Evolutionary conservation across 2,113 vertebrate species (phyloP), one percentile per base, ranked within the genome.

Genomic region (Neodon shergylaensis): DNA sequence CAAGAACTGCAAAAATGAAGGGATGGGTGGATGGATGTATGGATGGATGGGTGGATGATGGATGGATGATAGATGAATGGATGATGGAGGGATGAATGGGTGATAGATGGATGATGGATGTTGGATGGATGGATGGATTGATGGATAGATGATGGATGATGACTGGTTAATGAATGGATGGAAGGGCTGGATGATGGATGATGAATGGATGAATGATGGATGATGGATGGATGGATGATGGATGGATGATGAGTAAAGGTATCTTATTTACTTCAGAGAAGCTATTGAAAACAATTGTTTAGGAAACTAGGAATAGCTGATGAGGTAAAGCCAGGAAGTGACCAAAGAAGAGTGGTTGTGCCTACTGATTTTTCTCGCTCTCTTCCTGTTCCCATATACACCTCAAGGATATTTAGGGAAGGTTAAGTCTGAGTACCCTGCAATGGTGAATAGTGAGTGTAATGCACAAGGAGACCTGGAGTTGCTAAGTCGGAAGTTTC

Each of bases 401-500:
- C 19, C 21, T 14, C 42, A 86, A 26, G 36, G 12, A 4, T 44
- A 49, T 0, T 13, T 36, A 83, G 21, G 0, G 63, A 0, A 83
- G 2, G 21, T n/a, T 39, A 58, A 58, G 8, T 63, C 22, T 5
- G 16, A 82, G 31, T 24, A 26, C 39, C 8, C 39, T 54, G 8
- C 6, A 7, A 36, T 49, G 24, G 14, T 79, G 19, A 66, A 19
- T 42, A 78, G 9, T 14, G 17, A 21, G 31, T n/a, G 3, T 22
- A 61, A 2, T 7, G 42, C 19, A 10, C 12, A 58, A 28, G 11
- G 10, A 44, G 8, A 91, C 4, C 9, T 52, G 52, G 49, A 44
- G 33, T 24, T 36, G 1, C 63, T 63, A 2, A 19, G 3, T 17
- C 26, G 13, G 39, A 4, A 39, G 1, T 5, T 14, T 2, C 47